Evolutionary conservation across 2,888 invertebrate species (phyloP), one percentile per base, ranked within the genome.

Genomic region (Xestia sexstrigata): DNA sequence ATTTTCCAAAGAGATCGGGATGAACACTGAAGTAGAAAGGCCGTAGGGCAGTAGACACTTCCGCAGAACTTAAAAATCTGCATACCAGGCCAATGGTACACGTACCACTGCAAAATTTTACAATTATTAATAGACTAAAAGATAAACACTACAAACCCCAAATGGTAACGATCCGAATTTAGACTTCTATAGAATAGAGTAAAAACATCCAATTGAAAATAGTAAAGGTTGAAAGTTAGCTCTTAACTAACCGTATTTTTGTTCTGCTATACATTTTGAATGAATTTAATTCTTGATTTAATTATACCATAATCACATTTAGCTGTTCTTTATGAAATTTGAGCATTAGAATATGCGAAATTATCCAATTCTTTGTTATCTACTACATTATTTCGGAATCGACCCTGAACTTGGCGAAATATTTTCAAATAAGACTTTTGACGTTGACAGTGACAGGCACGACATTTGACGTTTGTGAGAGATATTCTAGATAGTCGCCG

Each of bases 1-100:
- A 98, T 95, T 98, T 98, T 74, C 99, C 99, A 97, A 99, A 99
- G 67, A 99, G 97, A 96, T 99, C 99, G 20, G 99, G 99, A 97
- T 99, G 99, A 6, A 99, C 99, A 78, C 98, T 98, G 93, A 99
- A 99, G 95, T 99, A 99, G 95, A 99, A 99, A 9, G 99, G 99
- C 80, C 99, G 97, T 67, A 99, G 96, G 0, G 99, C 99, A 42
- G 99, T 98, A 0, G 99, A 98, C 35, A 99, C 97, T 97, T 99
- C 99, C 47, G 98, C 98, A 79, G 98, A 98, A 90, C 98, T 98
- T 88, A 98, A 95, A 87, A 90, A 94, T 88, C 96, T 94, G 88
- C 94, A 92, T 75, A 96, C 79, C 58, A 93, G 83, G 74, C 90
- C 92, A 81, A 90, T 89, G 67, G 90, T 81, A 81, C 93, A 93